A percentile compares a stretch with the other conserved stretches of the same genome.
Conservation (phyloP, 2,113 vertebrate species). For the Mormyrus lacerda region DNA sequence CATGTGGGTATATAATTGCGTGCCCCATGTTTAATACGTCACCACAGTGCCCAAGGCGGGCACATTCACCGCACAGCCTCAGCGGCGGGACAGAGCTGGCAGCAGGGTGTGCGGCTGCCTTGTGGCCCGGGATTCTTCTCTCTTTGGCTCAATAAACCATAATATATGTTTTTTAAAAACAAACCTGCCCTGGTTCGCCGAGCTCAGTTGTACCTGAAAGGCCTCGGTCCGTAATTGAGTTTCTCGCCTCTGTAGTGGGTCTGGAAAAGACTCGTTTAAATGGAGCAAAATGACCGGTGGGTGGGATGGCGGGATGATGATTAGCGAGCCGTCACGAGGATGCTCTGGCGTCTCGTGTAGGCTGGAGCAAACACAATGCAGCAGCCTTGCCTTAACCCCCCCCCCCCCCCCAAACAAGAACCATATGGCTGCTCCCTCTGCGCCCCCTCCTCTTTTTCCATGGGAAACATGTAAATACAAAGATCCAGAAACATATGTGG, state of each 20-base stretch:
- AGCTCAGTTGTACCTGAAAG: not conserved
- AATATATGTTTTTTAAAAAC: not conserved
- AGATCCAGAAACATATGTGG: constrained; percentile 64
- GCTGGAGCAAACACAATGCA: constrained; percentile 29
- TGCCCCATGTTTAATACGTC: constrained; percentile 31
- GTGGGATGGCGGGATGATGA: constrained; percentile 27
- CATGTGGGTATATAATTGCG: constrained; percentile 37
- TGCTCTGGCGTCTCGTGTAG: constrained; percentile 25
- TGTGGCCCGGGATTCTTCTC: not conserved
- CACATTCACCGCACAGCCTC: constrained; percentile 22
- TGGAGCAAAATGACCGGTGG: not conserved
- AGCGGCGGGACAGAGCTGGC: constrained; percentile 28
- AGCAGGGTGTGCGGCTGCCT: not conserved
- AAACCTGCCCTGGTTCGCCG: not conserved
- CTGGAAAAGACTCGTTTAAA: not conserved
- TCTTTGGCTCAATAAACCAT: not conserved
- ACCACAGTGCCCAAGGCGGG: constrained; percentile 35
- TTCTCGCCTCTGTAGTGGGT: not conserved
- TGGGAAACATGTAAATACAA: constrained; percentile 69
- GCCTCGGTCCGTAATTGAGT: not conserved
- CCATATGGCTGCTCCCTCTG: constrained; percentile 42
- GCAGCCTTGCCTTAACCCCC: constrained; percentile 24
- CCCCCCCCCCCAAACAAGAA: constrained; percentile 46
- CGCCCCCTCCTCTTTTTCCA: constrained; percentile 52
- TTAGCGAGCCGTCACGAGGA: constrained; percentile 37